These are phyloP conservation scores for Tortricodes alternella DNA, from an alignment of 2,888 invertebrate genomes.

Conservation along the genomic window DNA sequence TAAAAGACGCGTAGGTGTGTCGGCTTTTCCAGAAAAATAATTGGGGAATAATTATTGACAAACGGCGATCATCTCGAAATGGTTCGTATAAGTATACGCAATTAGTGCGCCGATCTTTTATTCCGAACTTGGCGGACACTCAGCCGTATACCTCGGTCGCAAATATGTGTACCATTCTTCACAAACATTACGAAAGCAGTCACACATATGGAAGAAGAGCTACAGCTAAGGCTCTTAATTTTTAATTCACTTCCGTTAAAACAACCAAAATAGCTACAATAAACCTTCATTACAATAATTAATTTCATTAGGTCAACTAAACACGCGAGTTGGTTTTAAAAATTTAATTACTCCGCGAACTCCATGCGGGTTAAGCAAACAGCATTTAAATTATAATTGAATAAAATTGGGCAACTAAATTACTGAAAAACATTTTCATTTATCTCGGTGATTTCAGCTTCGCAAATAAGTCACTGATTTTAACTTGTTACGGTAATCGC, in stretches of 20 bases:
- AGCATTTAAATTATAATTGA: constrained; percentile 12
- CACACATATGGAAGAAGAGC: no score
- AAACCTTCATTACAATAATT: constrained; percentile 70
- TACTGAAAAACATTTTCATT: constrained; percentile 14
- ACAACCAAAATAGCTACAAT: constrained; percentile 31
- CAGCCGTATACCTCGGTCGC: no score
- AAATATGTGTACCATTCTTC: no score
- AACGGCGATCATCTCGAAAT: no score
- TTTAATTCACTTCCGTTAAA: background rate
- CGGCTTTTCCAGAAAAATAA: no score
- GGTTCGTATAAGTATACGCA: no score
- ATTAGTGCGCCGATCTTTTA: no score
- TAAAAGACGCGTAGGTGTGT: no score
- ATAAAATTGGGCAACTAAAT: constrained; percentile 16
- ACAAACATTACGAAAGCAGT: no score
- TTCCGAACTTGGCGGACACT: no score
- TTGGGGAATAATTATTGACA: no score
- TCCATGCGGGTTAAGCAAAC: constrained; percentile 21
- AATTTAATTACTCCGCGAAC: constrained; percentile 56
- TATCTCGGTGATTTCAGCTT: background rate
- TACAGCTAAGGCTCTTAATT: background rate
- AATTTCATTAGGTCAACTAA: constrained; percentile 65
- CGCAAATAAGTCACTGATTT: background rate
- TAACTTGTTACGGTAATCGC: background rate
- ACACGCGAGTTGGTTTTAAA: constrained; percentile 66